A percentile compares a stretch with the other conserved stretches of the same genome.
Evolutionary conservation across 2,797 vertebrate species (phyloP).

Genomic region (Mycteria americana): DNA sequence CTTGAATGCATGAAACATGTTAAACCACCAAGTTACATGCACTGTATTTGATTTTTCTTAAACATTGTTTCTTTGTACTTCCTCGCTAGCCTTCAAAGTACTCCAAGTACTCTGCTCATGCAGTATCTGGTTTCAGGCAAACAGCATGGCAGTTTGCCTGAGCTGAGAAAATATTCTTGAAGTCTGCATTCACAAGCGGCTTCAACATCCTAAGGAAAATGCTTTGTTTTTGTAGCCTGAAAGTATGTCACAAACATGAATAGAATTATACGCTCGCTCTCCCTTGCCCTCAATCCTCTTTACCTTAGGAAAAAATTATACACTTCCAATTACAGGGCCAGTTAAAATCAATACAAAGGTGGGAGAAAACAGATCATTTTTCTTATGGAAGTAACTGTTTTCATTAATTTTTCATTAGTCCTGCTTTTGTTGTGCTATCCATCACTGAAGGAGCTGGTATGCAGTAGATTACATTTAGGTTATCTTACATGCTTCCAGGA

Average conservation of each 20-base stretch:
- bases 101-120: conserved; percentile 10
- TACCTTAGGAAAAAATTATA: conserved; percentile 75
- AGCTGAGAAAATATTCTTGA: conserved; percentile 34
- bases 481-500: conserved; percentile 46
- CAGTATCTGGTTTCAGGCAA: conserved; percentile 57
- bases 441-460: conserved; percentile 65
- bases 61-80: conserved; percentile 20
- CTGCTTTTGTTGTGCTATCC: conserved; percentile 67
- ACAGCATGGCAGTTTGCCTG: conserved; percentile 56
- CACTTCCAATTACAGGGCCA: conserved; percentile 74
- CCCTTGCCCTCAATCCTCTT: conserved; percentile 52
- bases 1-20: background rate
- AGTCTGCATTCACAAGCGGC: conserved; percentile 29
- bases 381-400: conserved; percentile 76
- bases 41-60: conserved; percentile 19
- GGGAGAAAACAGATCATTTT: conserved; percentile 75
- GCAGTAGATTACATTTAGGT: conserved; percentile 63
- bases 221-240: conserved; percentile 49
- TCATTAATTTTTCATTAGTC: conserved; percentile 79
- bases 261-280: conserved; percentile 37
- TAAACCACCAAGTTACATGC: background rate
- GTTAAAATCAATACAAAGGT: conserved; percentile 77
- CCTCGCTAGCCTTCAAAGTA: conserved; percentile 10
- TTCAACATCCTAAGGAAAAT: conserved; percentile 47
- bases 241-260: conserved; percentile 44